Base-by-base conservation (phyloP, 2,797 vertebrate species). In the Cossypha caffra region DNA sequence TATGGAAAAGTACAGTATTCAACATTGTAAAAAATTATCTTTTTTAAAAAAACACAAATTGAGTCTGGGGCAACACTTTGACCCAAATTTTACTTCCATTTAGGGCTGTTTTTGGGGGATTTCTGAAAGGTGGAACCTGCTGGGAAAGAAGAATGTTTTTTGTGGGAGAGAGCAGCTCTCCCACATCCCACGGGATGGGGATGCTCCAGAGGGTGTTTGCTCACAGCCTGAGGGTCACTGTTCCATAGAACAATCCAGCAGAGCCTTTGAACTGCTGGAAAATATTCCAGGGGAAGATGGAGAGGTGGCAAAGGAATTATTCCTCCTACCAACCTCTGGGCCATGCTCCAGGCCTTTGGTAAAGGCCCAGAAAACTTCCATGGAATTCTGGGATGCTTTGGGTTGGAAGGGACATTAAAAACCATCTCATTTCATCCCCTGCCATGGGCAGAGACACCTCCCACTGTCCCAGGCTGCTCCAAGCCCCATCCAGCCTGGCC, bases 141-240 rank as follows among this genome's bases (percentile, higher is more conserved):
- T 12, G 31, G 42, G 71, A 67, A 43, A 18, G 24, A 69, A 35
- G 35, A 40, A 5, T 0, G 11, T 9, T 40, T 78, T 81, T 58
- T 23, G 11, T 63, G 29, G 58, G 9, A 17, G 24, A 35, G 5
- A 35, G 7, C 10, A 31, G 15, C 6, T 54, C 3, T 59, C 11
- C 14, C 25, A 7, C 2, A 3, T 52, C n/a, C 67, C 23, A 33
- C 0, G 4, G 4, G 9, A 40, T 11, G 23, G 14, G 13, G 9
- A 10, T 28, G 33, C 31, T 76, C 61, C 74, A 37, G 74, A 20
- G 31, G 17, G 4, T 9, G 19, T 61, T 51, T 58, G 28, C 20
- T 59, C 50, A 13, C 31, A 71, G 11, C 13, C 10, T 0, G 19
- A 10, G 1, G 8, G 57, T 19, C 38, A 19, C 8, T 5, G 1